phyloP scores from a whole-genome alignment of 2,888 invertebrate species.

The Trisateles emortualis region DNA sequence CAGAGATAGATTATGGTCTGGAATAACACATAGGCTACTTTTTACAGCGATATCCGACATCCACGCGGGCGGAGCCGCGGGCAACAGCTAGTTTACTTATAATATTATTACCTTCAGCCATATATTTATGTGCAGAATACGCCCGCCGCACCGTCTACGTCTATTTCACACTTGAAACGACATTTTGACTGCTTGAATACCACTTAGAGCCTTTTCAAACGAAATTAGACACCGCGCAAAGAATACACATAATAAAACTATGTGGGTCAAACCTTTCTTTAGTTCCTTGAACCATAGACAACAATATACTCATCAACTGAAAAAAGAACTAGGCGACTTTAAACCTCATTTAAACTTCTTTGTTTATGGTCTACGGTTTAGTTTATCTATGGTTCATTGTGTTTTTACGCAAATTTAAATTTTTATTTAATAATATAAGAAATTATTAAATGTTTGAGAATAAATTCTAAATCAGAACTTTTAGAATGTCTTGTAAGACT shows the following conservation, averaged over 20 bases:
- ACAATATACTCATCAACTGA: constrained; percentile 16
- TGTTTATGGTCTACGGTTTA: neutral
- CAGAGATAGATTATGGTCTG: too few species aligned
- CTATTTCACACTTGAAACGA: constrained; percentile 47
- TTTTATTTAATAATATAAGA: too few species aligned
- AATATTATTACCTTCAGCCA: too few species aligned
- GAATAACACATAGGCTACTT: too few species aligned
- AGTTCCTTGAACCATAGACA: constrained; percentile 52
- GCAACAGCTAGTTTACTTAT: too few species aligned
- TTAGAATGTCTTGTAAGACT: too few species aligned
- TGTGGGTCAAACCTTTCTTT: constrained; percentile 46
- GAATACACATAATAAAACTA: constrained; percentile 16
- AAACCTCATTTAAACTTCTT: too few species aligned
- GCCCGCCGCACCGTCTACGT: too few species aligned
- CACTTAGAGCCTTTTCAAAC: constrained; percentile 53
- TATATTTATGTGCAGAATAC: constrained; percentile 51
- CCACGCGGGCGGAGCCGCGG: too few species aligned
- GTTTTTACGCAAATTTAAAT: neutral
- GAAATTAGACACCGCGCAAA: constrained; percentile 38
- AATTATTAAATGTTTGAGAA: too few species aligned
- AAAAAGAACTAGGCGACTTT: constrained; percentile 18
- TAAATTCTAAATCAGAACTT: too few species aligned
- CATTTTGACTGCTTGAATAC: constrained; percentile 59
- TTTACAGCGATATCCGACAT: too few species aligned
- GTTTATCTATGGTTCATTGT: neutral